phyloP scores from a whole-genome alignment of 2,113 vertebrate genomes.

The Vireo altiloquus region DNA sequence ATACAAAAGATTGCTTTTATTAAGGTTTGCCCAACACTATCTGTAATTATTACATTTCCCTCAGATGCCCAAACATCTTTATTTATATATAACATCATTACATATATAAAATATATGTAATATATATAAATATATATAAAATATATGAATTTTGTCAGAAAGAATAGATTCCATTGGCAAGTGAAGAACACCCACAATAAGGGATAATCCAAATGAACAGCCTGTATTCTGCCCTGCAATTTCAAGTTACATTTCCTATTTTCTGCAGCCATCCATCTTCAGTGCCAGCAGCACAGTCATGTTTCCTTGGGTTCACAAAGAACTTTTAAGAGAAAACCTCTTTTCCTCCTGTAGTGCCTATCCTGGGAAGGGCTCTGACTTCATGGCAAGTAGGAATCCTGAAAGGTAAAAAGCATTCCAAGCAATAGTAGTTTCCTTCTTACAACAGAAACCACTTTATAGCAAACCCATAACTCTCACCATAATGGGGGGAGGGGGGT shows the following conservation, averaged over 20 bases:
- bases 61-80: not conserved
- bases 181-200: not conserved
- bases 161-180: not conserved
- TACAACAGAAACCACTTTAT: not conserved
- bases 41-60: conserved; percentile 49
- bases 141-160: not conserved
- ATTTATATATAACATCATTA: not conserved
- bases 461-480: not conserved
- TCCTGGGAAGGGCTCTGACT: not conserved
- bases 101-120: too few relatives aligned
- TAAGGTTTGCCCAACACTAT: conserved; percentile 37
- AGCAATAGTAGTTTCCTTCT: not conserved
- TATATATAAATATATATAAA: too few relatives aligned
- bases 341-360: not conserved
- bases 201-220: not conserved
- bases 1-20: not conserved
- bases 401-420: not conserved
- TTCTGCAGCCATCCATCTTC: not conserved
- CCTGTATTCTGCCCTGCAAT: not conserved
- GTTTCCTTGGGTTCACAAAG: not conserved
- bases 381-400: not conserved
- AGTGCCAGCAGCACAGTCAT: not conserved
- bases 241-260: not conserved
- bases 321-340: not conserved
- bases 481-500: not conserved